These are phyloP conservation scores for Ardeotis arabs DNA, from an alignment of 2,113 vertebrate species.

Conservation along the genomic window DNA sequence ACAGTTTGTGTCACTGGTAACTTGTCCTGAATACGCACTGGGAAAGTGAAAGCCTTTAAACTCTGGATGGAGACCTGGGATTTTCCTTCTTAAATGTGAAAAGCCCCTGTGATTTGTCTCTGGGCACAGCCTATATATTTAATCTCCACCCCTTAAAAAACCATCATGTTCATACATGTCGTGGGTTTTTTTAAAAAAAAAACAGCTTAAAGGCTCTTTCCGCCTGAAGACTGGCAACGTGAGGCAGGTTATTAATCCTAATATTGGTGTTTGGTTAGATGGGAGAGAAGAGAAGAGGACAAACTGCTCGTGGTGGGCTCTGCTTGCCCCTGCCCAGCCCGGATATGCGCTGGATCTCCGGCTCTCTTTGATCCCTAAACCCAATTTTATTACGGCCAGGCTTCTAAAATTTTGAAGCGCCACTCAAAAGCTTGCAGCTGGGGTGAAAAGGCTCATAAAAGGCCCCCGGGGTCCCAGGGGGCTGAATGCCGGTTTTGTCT, in stretches of 20 bases:
- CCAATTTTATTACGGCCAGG: conserved; percentile 36
- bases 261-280: neutral
- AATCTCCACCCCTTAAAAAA: neutral
- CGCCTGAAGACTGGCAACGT: fast-evolving
- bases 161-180: neutral
- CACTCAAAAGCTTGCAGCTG: conserved; percentile 3
- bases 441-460: neutral
- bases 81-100: neutral
- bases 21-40: neutral
- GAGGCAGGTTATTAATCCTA: neutral
- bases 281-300: neutral
- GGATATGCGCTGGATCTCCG: neutral
- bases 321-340: neutral
- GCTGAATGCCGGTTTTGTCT: conserved; percentile 25
- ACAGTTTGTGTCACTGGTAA: neutral
- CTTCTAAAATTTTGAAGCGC: neutral
- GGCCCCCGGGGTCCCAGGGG: neutral
- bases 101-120: neutral
- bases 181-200: neutral
- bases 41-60: neutral
- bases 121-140: neutral
- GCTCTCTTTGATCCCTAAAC: conserved; percentile 54
- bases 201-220: neutral
- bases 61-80: neutral
- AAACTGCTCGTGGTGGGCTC: neutral